Base-by-base conservation (phyloP, 2,113 vertebrate species). In the Pelmatolapia mariae region DNA sequence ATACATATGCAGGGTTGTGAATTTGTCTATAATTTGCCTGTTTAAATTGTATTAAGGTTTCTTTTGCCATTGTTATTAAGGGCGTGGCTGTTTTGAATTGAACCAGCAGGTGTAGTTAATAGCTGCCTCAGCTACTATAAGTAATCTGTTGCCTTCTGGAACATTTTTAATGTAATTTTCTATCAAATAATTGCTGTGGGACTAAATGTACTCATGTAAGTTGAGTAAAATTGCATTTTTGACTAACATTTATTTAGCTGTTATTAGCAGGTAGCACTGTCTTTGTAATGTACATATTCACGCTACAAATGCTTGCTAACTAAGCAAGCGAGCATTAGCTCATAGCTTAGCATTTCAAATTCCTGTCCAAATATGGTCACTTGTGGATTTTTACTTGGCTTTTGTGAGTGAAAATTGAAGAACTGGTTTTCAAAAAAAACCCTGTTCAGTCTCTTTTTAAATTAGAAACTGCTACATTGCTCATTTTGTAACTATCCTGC, bases 311-410 rank as follows among this genome's bases (percentile, higher is more conserved):
- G 24, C 40, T 76, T 26, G 15, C 40, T 29, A 76, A 76, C 9
- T 10, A 29, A 47, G 13, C 24, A 47, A 26, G 15, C 0, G 4
- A 76, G 40, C 40, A 26, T 73, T 73, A 45, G 68, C 68, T 73
- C 40, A 26, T 76, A 29, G 22, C 24, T 47, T 45, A 73, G 68
- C 68, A 73, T 26, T 29, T 76, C 22, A 76, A 47, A 45, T 26
- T 47, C 68, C 22, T 18, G 2, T 45, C 68, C 40, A 76, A 47
- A 76, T 47, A 76, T 76, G 68, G 68, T 47, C 9, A 47, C 71
- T 76, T 76, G 15, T 47, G 43, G 71, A 29, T 19, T 76, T 47
- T 73, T 73, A 43, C 22, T 73, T 73, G 68, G 43, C 5, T 73
- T 73, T 73, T 73, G 22, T 45, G 8, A 26, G 38, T 73, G 68